Base-by-base conservation (phyloP, 2,113 vertebrate species). In the Solea senegalensis region DNA sequence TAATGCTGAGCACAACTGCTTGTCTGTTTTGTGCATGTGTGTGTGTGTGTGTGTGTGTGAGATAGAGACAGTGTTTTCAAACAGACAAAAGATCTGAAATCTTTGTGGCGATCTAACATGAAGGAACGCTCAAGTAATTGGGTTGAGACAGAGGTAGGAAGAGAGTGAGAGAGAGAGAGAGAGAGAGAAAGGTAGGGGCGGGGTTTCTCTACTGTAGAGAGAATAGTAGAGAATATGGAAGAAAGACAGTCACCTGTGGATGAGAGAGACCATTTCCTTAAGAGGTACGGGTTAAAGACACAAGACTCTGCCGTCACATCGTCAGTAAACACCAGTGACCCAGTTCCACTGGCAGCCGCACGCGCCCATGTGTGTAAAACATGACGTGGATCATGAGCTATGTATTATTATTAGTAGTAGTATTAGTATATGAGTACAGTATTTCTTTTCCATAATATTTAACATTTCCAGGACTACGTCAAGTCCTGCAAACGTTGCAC, bases 111-210 rank as follows among this genome's bases (percentile, higher is more conserved):
- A 82, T 78, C 49, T 76, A 61, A 86, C 80, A 82, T 84, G 72
- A 85, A 84, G 74, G 56, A 67, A 69, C 52, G n/a, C 68, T 76
- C 79, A 89, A 86, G 88, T 92, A 90, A 91, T 90, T 91, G 80
- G 89, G 79, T 82, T 52, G 74, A 81, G 44, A 13, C 44, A 45
- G 44, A 45, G 44, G 12, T 45, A 45, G 12, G 12, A 13, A 45
- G 66, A 72, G 12, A 74, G 55, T 11, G 15, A 65, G 63, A 27
- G 55, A 82, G 61, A 50, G 56, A 58, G 72, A 60, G 62, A 56
- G 76, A 59, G 61, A 70, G 10, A 58, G 27, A n/a, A 1, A 21
- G 21, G 21, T 21, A 21, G 21, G 21, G 21, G 21, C 1, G 21
- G 21, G 21, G 21, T 21, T 21, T 21, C 21, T 21, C 21, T 1